phyloP scores from a whole-genome alignment of 1,140 invertebrate species.

The Mizuhopecten yessoensis region DNA sequence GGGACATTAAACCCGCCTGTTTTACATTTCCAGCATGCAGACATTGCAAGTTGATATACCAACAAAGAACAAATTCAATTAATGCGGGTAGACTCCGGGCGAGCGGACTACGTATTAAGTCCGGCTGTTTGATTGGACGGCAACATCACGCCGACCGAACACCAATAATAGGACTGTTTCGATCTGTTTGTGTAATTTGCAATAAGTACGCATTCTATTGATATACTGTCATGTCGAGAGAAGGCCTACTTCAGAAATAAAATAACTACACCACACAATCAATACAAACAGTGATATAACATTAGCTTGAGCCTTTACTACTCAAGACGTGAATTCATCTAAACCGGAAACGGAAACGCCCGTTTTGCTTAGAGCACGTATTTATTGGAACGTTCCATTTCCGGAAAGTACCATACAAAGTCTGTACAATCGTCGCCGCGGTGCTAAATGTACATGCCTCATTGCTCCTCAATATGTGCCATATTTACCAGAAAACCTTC shows the following conservation, averaged over 20 bases:
- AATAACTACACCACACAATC: neutral
- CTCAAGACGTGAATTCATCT: neutral
- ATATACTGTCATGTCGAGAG: conserved; percentile 3
- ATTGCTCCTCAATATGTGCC: too few relatives aligned
- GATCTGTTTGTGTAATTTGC: conserved; percentile 32
- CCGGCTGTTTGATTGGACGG: neutral
- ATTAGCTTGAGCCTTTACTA: neutral
- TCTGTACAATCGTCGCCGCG: too few relatives aligned
- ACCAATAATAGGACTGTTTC: neutral
- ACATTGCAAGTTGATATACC: conserved; percentile 29
- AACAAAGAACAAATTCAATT: conserved; percentile 39
- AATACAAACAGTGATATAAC: neutral
- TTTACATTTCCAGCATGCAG: neutral
- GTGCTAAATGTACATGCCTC: too few relatives aligned
- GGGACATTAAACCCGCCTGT: neutral
- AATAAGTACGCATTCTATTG: conserved; percentile 5
- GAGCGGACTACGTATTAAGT: neutral
- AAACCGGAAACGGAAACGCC: neutral
- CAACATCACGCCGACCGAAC: neutral
- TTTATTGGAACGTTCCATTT: neutral
- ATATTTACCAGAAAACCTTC: too few relatives aligned
- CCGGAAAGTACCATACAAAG: neutral
- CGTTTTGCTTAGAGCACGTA: neutral
- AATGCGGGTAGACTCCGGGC: neutral
- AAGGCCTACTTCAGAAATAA: neutral